Percentiles rank a stretch among this genome's conserved stretches.
phyloP scores from a whole-genome alignment of 2,113 vertebrate genomes.

The Paradoxurus hermaphroditus region DNA sequence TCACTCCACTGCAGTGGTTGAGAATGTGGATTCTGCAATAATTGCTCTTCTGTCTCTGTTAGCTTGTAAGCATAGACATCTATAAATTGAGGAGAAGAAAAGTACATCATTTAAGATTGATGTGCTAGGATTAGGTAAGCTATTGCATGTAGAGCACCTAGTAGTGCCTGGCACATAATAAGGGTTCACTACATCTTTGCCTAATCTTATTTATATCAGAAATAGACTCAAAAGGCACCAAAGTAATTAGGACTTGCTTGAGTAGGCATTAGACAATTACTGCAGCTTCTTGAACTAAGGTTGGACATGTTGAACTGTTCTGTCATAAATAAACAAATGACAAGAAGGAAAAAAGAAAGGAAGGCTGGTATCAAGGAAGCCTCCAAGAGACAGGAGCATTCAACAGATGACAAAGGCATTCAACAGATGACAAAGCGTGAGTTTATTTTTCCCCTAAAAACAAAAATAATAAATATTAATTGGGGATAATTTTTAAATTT shows the following conservation, averaged over 20 bases:
- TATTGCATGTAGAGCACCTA: background rate
- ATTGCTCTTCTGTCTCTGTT: background rate
- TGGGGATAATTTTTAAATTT: background rate
- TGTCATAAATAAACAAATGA: background rate
- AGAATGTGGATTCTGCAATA: background rate
- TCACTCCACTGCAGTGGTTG: background rate
- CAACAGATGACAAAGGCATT: background rate
- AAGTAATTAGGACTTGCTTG: conserved; percentile 2
- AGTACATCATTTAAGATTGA: background rate
- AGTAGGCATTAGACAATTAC: background rate
- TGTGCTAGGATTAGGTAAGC: background rate
- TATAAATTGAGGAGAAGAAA: conserved; percentile 4
- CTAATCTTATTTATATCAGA: background rate
- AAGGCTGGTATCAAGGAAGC: background rate
- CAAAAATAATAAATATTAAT: background rate
- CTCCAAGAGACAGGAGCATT: background rate
- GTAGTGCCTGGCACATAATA: background rate
- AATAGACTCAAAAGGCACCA: background rate
- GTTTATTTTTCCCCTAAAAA: conserved; percentile 13
- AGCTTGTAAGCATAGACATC: background rate
- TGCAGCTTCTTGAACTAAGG: background rate
- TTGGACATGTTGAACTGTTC: background rate
- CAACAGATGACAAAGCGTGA: background rate
- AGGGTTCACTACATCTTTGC: background rate
- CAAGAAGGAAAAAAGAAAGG: background rate